phyloP scores from a whole-genome alignment of 1,140 invertebrate genomes.

The Theocolax elegans region DNA sequence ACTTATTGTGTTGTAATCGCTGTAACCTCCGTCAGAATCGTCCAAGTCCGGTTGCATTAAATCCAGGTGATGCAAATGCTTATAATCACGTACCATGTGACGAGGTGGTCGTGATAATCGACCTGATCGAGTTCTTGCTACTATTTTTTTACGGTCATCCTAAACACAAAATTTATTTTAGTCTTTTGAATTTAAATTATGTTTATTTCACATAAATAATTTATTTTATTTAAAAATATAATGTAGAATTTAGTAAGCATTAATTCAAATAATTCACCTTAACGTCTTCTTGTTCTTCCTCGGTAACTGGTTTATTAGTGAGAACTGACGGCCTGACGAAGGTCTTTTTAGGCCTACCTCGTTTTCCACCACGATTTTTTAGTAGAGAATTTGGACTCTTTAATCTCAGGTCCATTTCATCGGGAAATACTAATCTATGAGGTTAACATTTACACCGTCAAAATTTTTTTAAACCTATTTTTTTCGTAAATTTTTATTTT shows the following conservation, averaged over 20 bases:
- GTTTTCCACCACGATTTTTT: slow-evolving; percentile 56
- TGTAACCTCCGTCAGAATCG: slow-evolving; percentile 76
- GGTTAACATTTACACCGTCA: slow-evolving; percentile 24
- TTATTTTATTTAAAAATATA: too few relatives aligned
- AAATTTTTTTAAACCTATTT: not conserved
- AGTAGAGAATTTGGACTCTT: slow-evolving; percentile 48
- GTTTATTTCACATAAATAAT: not conserved
- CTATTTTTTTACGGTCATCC: slow-evolving; percentile 71
- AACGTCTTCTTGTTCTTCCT: slow-evolving; percentile 55
- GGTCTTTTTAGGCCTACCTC: slow-evolving; percentile 63
- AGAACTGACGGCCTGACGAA: slow-evolving; percentile 45
- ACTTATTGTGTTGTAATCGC: slow-evolving; percentile 72
- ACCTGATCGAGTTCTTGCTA: slow-evolving; percentile 73
- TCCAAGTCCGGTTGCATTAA: slow-evolving; percentile 72
- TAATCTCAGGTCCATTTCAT: slow-evolving; percentile 59
- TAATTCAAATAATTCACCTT: slow-evolving; percentile 55
- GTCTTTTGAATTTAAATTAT: slow-evolving; percentile 15
- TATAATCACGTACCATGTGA: slow-evolving; percentile 77
- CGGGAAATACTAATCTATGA: slow-evolving; percentile 63
- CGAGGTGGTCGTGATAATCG: slow-evolving; percentile 74
- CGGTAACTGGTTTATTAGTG: slow-evolving; percentile 44
- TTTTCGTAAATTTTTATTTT: slow-evolving; percentile 16
- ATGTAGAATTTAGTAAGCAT: too few relatives aligned
- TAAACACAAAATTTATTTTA: slow-evolving; percentile 44
- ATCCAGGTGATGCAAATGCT: slow-evolving; percentile 73